Evolutionary conservation across 1,140 invertebrate species (phyloP), one percentile per base, ranked within the genome.

Genomic region (Bicyclus anynana): DNA sequence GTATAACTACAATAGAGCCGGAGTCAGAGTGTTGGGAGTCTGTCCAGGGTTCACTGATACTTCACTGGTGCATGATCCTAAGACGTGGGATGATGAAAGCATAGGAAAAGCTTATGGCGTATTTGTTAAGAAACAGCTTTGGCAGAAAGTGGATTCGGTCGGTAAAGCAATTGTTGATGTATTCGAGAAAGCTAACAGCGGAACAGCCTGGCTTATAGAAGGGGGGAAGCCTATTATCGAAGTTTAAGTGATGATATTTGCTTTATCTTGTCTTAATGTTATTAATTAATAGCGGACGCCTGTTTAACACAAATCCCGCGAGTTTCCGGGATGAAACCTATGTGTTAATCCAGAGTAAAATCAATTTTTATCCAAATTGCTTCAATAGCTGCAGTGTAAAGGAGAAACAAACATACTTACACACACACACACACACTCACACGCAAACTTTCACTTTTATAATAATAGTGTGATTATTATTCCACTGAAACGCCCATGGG

Each of bases 11-110:
- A 89, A 90, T 47, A 87, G 89, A 77, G 89, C 85, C 17, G 91
- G 91, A 13, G 83, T 92, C 0, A 79, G 87, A 48, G 89, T 91
- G 17, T 62, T 92, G 7, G 85, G 80, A 2, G 71, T 92, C 13
- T 91, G 90, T 68, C 90, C 91, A 23, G 87, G 91, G 9, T 85
- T 89, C 1, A 91, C 90, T 7, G 79, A 84, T 13, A 86, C 89
- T 0, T 73, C 69, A 10, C 57, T 91, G 13, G 69, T 74, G n/a
- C 59, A 60, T 2, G 75, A 82, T 61, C 81, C 89, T 0, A 54
- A 54, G 40, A 44, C 46, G 2, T 69, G 63, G 50, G 67, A 72
- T 17, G 62, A 72, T 6, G 53, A 60, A 14, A 21, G 40, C 9
- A 33, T 61, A 7, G 13, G 1, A 3, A 17, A 60, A 5, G 75